Conservation (phyloP, 1,140 invertebrate species). For the Oryzaephilus surinamensis region DNA sequence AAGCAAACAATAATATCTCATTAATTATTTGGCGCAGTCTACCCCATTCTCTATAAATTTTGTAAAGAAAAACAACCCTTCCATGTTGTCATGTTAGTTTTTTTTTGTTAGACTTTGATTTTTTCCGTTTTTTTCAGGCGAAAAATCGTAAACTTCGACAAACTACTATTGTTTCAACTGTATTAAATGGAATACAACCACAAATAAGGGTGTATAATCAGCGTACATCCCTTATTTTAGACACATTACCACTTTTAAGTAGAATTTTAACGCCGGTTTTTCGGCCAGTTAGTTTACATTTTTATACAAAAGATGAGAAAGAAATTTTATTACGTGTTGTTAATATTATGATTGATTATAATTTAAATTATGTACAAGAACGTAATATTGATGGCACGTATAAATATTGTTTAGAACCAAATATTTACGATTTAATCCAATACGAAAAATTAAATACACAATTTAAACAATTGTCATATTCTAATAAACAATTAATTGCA, state of each 20-base stretch:
- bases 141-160: slow-evolving; percentile 43
- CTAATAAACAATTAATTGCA: slow-evolving; percentile 65
- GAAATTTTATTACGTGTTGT: slow-evolving; percentile 60
- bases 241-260: slow-evolving; percentile 63
- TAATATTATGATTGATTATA: slow-evolving; percentile 79
- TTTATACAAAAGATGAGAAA: slow-evolving; percentile 69
- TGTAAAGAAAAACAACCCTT: neutral
- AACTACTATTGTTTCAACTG: slow-evolving; percentile 46
- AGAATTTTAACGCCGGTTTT: slow-evolving; percentile 67
- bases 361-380: slow-evolving; percentile 76
- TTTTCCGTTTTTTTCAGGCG: slow-evolving; percentile 43
- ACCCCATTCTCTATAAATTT: too few species aligned
- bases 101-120: too few species aligned
- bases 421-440: slow-evolving; percentile 36
- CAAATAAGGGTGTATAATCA: slow-evolving; percentile 47
- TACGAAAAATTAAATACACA: slow-evolving; percentile 21
- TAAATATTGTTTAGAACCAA: slow-evolving; percentile 48
- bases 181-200: slow-evolving; percentile 53
- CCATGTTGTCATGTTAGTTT: neutral
- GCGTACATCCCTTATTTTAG: slow-evolving; percentile 47
- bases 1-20: too few species aligned
- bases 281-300: slow-evolving; percentile 62
- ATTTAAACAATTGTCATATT: slow-evolving; percentile 45
- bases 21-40: too few species aligned
- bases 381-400: slow-evolving; percentile 67